Evolutionary conservation across 2,113 vertebrate genomes (phyloP), one percentile per base, ranked within the genome.

Genomic region (Emydocephalus ijimae): DNA sequence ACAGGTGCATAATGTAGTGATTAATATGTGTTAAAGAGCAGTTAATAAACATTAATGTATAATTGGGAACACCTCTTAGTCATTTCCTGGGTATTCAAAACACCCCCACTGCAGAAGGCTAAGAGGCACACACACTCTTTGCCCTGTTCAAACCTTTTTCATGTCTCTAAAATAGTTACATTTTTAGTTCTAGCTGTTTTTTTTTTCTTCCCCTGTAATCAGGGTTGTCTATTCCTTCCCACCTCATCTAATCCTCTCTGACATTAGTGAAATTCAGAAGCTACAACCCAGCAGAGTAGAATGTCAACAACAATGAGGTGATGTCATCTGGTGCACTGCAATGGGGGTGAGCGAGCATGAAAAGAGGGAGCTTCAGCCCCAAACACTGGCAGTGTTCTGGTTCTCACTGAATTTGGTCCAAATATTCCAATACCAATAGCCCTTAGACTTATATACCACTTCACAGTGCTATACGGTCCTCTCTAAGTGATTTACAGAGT

Each of bases 11-110:
- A 43, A 87, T 64, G 45, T n/a, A 57, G n/a, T 93, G 92, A 93
- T 90, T 90, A 92, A 89, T 92, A 85, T 50, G 54, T 89, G 69
- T 89, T 89, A 90, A 93, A 93, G 92, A 89, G 89, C 92, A 64
- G 26, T 45, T 64, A 29, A 64, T 87, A 56, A 81, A 87, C 56
- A 23, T 61, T 54, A 39, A 52, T 64, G 89, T 93, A 61, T 92
- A 90, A 90, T 85, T 90, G 69, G 85, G 54, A 54, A 24, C 56
- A 93, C 50, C n/a, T 43, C 50, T 92, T 74, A 74, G 87, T 92
- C 91, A 92, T 57, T 56, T 48, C 43, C 81, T 91, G 21, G 50
- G 61, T 59, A 61, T 89, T 93, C 54, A 89, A 90, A 89, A 90
- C 92, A 87, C 92, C 45, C 74, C 74, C 52, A 24, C 43, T 88